A percentile compares a stretch with the other conserved stretches of the same genome.
Conservation (phyloP, 2,797 vertebrate species). For the Coluber constrictor region DNA sequence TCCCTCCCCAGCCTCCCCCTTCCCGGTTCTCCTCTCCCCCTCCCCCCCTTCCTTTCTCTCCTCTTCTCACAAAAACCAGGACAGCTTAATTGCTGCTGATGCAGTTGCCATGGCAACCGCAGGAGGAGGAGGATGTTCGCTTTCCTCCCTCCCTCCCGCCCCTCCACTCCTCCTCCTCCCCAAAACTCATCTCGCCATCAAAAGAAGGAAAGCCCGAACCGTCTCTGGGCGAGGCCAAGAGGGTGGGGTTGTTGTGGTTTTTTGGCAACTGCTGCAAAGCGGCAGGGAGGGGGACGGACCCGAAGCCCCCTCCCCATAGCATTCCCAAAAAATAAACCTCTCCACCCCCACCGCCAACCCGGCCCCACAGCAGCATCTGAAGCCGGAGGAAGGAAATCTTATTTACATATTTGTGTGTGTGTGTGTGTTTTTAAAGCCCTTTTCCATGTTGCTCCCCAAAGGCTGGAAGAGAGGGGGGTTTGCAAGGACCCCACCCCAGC, state of each 20-base stretch:
- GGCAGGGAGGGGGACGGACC: no score
- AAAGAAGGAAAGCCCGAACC: slow-evolving; percentile 44
- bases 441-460: background rate
- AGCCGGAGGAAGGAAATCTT: background rate
- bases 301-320: background rate
- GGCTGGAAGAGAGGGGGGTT: no score
- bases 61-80: slow-evolving; percentile 43
- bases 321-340: background rate
- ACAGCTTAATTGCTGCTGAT: slow-evolving; percentile 62
- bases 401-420: background rate
- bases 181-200: slow-evolving; percentile 34
- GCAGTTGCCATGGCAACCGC: slow-evolving; percentile 59
- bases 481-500: no score
- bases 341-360: no score
- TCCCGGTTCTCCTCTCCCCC: background rate
- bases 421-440: background rate
- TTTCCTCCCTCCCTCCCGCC: slow-evolving; percentile 49
- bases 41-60: no score
- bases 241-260: no score
- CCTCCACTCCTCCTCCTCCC: no score
- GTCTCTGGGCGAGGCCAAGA: background rate
- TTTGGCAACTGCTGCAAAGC: background rate
- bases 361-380: no score
- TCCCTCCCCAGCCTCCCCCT: background rate
- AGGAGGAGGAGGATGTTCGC: slow-evolving; percentile 65